Evolutionary conservation across 1,140 invertebrate genomes (phyloP).

Genomic region (Diachasmimorpha longicaudata): DNA sequence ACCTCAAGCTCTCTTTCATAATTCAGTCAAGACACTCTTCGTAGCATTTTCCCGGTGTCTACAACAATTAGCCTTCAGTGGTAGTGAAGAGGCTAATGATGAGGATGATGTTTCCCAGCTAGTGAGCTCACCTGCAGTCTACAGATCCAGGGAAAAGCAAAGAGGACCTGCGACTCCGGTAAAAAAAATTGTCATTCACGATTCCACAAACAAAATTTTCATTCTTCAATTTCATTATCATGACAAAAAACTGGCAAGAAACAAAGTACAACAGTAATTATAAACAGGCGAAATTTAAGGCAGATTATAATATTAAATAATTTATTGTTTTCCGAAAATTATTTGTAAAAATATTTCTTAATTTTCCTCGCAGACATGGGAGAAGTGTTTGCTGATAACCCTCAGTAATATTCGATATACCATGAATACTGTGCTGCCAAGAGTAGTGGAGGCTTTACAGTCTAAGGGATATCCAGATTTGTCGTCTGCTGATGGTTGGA

Average conservation of each 20-base stretch:
- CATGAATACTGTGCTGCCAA: slow-evolving; percentile 73
- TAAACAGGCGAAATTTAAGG: too few relatives aligned
- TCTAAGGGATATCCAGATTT: slow-evolving; percentile 54
- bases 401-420: slow-evolving; percentile 91
- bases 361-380: slow-evolving; percentile 68
- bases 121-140: slow-evolving; percentile 67
- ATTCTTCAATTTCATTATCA: too few relatives aligned
- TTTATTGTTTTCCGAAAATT: too few relatives aligned
- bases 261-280: too few relatives aligned
- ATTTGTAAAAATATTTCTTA: background rate
- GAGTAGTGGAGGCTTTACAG: slow-evolving; percentile 66
- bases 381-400: slow-evolving; percentile 82
- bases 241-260: too few relatives aligned
- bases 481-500: slow-evolving; percentile 51
- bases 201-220: too few relatives aligned
- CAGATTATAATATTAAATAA: too few relatives aligned
- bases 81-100: slow-evolving; percentile 66
- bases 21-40: slow-evolving; percentile 76
- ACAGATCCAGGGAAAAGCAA: slow-evolving; percentile 54
- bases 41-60: slow-evolving; percentile 70
- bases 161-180: slow-evolving; percentile 46
- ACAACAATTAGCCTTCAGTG: slow-evolving; percentile 70
- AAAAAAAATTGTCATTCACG: background rate
- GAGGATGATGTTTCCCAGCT: slow-evolving; percentile 71
- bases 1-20: slow-evolving; percentile 71